Evolutionary conservation across 2,113 vertebrate species (phyloP).

Genomic region (Catharus bicknelli): DNA sequence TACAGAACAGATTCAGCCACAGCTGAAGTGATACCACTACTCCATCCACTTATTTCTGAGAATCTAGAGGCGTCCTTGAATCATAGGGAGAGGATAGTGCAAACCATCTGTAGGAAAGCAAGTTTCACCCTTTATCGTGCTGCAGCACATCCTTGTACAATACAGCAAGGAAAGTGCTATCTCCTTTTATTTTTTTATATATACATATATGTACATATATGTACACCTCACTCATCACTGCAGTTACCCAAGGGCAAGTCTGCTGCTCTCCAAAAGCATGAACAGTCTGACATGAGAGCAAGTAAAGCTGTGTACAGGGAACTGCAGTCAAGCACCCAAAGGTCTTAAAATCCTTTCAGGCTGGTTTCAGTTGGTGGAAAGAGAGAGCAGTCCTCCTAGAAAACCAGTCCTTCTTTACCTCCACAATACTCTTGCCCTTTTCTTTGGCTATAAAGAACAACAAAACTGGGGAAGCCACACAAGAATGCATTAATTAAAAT

Average conservation of each 20-base stretch:
- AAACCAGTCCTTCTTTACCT: background rate
- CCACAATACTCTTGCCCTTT: background rate
- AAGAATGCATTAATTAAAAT: background rate
- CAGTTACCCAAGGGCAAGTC: background rate
- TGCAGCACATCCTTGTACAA: background rate
- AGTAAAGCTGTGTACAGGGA: background rate
- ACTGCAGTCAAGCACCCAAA: background rate
- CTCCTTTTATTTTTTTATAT: background rate
- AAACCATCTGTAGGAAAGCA: background rate
- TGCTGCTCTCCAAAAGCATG: background rate
- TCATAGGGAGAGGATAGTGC: accelerated
- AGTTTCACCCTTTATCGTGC: background rate
- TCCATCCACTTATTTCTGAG: background rate
- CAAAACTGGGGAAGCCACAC: accelerated
- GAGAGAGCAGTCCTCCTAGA: background rate
- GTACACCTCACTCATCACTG: background rate
- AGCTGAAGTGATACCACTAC: background rate
- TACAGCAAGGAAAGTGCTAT: background rate
- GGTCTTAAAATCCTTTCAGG: background rate
- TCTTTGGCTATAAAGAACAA: background rate
- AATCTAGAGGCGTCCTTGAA: background rate
- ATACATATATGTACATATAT: too few species aligned
- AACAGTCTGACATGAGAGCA: background rate
- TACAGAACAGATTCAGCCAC: background rate
- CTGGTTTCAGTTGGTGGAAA: background rate